phyloP scores from a whole-genome alignment of 2,113 vertebrate species.

The Solenodon paradoxus region DNA sequence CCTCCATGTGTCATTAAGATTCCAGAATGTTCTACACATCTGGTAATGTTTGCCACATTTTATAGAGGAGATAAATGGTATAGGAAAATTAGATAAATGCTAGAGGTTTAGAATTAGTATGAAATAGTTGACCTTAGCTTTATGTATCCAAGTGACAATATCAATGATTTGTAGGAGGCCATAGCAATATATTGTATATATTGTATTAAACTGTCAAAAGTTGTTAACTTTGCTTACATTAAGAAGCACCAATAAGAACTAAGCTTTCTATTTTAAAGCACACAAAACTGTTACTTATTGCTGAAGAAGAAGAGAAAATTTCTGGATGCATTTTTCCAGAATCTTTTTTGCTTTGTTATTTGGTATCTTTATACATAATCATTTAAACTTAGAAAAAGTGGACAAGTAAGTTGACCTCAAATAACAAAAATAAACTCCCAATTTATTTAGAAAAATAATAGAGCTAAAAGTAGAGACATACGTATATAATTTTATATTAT shows the following conservation, averaged over 20 bases:
- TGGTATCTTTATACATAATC: not conserved
- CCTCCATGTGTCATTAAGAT: not conserved
- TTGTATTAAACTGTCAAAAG: not conserved
- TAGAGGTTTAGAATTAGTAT: not conserved
- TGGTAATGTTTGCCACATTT: not conserved
- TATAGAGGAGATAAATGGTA: not conserved
- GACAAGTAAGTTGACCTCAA: not conserved
- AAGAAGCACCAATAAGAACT: not conserved
- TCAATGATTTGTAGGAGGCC: not conserved
- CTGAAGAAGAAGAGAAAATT: not conserved
- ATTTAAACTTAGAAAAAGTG: slow-evolving; percentile 32
- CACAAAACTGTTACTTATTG: not conserved
- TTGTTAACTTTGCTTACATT: not conserved
- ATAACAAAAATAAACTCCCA: not conserved
- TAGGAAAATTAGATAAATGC: not conserved
- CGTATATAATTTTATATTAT: not conserved
- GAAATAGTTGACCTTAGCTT: not conserved
- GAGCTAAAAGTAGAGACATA: not conserved
- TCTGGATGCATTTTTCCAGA: not conserved
- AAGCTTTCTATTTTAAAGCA: not conserved
- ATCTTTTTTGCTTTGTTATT: not conserved
- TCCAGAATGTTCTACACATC: not conserved
- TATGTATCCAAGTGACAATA: not conserved
- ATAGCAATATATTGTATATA: too few species aligned
- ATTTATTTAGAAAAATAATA: not conserved